Evolutionary conservation across 2,888 invertebrate genomes (phyloP).

Genomic region (Andrena haemorrhoa): DNA sequence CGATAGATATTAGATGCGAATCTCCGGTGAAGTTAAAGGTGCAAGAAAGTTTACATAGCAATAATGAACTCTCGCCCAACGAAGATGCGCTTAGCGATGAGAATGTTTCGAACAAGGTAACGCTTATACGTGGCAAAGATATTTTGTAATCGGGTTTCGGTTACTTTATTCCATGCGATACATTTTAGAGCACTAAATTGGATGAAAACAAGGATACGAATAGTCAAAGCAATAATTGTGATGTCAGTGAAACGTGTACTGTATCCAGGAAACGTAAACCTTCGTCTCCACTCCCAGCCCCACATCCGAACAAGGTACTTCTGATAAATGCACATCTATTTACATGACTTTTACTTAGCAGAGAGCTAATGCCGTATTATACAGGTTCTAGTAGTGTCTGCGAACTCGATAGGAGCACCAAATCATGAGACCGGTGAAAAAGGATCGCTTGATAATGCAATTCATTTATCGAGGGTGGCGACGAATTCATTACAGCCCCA

Average conservation of each 20-base stretch:
- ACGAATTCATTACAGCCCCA: conserved; percentile 54
- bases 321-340: background rate
- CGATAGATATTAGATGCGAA: conserved; percentile 62
- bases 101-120: conserved; percentile 47
- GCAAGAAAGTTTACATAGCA: conserved; percentile 60
- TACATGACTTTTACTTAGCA: background rate
- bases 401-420: conserved; percentile 54
- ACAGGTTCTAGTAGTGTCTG: conserved; percentile 68
- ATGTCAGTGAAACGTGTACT: conserved; percentile 40
- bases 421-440: conserved; percentile 50
- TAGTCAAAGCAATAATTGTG: conserved; percentile 48
- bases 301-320: conserved; percentile 66
- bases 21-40: conserved; percentile 62
- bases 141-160: background rate
- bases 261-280: conserved; percentile 59
- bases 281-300: conserved; percentile 59
- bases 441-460: conserved; percentile 45
- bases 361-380: conserved; percentile 6
- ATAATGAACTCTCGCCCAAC: conserved; percentile 42
- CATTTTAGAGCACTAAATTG: conserved; percentile 45
- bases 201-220: conserved; percentile 39
- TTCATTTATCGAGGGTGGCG: conserved; percentile 37
- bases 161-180: conserved; percentile 4
- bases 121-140: background rate
- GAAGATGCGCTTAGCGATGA: conserved; percentile 42